Percentiles rank a stretch among this genome's conserved stretches.
Evolutionary conservation across 2,797 vertebrate genomes (phyloP).

Genomic region (Squalus acanthias): DNA sequence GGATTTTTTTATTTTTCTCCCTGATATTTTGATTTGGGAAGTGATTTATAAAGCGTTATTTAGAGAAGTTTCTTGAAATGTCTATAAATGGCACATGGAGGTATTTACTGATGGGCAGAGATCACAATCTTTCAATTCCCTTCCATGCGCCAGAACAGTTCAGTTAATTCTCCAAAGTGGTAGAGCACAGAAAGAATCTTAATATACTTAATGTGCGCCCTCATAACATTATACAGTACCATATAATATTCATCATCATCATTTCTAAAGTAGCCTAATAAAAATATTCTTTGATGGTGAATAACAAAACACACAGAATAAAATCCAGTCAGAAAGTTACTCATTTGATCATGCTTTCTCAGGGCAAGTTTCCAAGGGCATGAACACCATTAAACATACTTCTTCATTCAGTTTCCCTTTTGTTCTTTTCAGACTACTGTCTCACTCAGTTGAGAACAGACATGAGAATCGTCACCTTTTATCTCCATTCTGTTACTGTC

Average conservation of each 20-base stretch:
- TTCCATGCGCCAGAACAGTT: not conserved
- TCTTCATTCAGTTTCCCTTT: slow-evolving; percentile 28
- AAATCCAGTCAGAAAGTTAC: not conserved
- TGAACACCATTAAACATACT: slow-evolving; percentile 42
- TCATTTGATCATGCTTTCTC: slow-evolving; percentile 33
- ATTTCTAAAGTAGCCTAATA: not conserved
- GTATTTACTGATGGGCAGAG: not conserved
- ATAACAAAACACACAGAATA: too few relatives aligned
- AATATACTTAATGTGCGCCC: not conserved
- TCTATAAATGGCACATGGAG: not conserved
- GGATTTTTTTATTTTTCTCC: not conserved
- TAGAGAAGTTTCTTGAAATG: too few relatives aligned
- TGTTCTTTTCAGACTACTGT: not conserved
- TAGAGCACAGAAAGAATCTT: not conserved
- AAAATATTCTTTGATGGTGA: not conserved
- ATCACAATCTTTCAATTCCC: not conserved
- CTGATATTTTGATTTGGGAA: not conserved
- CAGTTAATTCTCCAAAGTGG: not conserved
- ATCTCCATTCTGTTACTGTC: slow-evolving; percentile 44
- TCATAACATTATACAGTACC: not conserved
- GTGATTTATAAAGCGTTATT: not conserved
- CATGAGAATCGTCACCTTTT: slow-evolving; percentile 41
- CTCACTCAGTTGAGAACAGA: not conserved
- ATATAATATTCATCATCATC: not conserved
- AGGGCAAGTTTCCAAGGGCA: slow-evolving; percentile 45